Percentiles rank a stretch among this genome's conserved stretches.
These are phyloP conservation scores for Poliocrania exsul DNA, from an alignment of 2,797 vertebrate genomes.

Conservation along the genomic window DNA sequence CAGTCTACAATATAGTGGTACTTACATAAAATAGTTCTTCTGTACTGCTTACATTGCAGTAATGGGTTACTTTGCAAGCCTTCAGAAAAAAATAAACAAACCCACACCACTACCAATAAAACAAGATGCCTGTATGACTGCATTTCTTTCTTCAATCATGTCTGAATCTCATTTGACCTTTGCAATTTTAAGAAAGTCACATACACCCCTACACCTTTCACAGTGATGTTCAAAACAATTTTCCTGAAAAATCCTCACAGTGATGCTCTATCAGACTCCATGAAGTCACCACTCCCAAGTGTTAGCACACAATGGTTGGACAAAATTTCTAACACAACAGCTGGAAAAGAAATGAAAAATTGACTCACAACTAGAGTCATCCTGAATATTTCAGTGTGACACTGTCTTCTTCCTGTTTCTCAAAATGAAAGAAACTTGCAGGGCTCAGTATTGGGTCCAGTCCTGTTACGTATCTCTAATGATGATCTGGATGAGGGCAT, in stretches of 20 bases:
- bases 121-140: not conserved
- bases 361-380: not conserved
- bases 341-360: not conserved
- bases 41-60: not conserved
- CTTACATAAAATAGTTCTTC: not conserved
- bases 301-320: not conserved
- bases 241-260: not conserved
- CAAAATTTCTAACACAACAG: not conserved
- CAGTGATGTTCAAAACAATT: not conserved
- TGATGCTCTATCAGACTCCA: not conserved
- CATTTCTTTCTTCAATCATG: not conserved
- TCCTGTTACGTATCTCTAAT: not conserved
- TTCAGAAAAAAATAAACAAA: not conserved
- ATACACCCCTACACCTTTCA: not conserved
- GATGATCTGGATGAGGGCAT: not conserved
- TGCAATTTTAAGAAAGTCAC: not conserved
- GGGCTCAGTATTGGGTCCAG: not conserved
- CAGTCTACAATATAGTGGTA: not conserved
- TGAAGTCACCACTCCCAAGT: not conserved
- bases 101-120: not conserved
- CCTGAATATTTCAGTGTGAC: not conserved
- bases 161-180: not conserved
- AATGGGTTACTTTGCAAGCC: not conserved
- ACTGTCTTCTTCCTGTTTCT: not conserved
- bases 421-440: not conserved